Conservation (phyloP, 2,888 invertebrate species). For the Phrixothrix hirtus region DNA sequence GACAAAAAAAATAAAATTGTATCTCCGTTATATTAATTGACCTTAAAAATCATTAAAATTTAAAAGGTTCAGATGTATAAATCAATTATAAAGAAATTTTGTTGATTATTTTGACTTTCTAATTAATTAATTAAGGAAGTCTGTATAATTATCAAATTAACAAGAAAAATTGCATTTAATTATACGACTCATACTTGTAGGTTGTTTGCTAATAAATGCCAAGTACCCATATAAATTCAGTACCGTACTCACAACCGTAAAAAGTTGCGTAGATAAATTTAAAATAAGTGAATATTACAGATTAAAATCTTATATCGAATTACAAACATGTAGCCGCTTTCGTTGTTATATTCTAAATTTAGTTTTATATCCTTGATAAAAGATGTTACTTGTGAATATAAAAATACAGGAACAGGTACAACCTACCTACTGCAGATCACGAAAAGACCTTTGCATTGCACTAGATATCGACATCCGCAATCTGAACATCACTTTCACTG, state of each 20-base stretch:
- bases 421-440: constrained; percentile 24
- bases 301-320: constrained; percentile 9
- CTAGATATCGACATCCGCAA: constrained; percentile 33
- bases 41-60: no score
- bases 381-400: constrained; percentile 16
- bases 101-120: no score
- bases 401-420: constrained; percentile 16
- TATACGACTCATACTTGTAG: no score
- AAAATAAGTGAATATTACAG: constrained; percentile 5
- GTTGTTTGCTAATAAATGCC: no score
- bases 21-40: no score
- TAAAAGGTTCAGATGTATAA: no score
- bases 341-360: constrained; percentile 17
- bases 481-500: constrained; percentile 18
- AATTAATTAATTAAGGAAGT: no score
- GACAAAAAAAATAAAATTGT: no score
- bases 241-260: constrained; percentile 6
- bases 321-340: constrained; percentile 10
- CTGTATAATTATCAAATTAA: no score
- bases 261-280: constrained; percentile 1
- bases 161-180: no score
- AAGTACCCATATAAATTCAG: constrained; percentile 5
- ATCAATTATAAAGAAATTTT: no score
- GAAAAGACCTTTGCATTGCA: constrained; percentile 35
- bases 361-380: constrained; percentile 19